Evolutionary conservation across 1,140 invertebrate genomes (phyloP), one percentile per base, ranked within the genome.

Genomic region (Drosophila aff.): DNA sequence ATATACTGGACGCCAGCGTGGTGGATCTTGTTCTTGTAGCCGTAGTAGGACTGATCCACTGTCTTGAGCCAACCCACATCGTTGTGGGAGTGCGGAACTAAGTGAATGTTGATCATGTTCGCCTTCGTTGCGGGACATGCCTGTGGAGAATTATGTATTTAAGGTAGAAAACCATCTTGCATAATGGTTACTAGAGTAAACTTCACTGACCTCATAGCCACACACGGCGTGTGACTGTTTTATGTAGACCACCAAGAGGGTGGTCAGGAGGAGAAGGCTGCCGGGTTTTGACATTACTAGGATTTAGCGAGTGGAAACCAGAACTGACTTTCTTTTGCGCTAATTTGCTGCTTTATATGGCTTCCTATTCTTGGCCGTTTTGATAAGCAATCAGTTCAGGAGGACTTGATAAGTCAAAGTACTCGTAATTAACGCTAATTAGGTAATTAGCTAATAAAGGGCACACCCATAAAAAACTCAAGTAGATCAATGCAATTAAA

Each of bases 11-110:
- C 97, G 1, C 96, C 97, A n/a, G 96, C 97, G 49, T 95, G 94
- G 89, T 97, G 97, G 9, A 96, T 96, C 2, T 87, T 92, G 16
- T 95, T 94, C 21, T 94, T 79, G 95, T 95, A 95, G 82, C 97
- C 97, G 93, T 96, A 97, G 83, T 96, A 99, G 93, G 98, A 99
- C 89, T 99, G 97, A 93, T 98, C 97, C 0, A 98, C 96, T 0
- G 98, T 98, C 93, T 98, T 98, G 2, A 98, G 92, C 98, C 98
- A 99, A 13, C 98, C 98, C 1, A 98, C 97, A 93, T 99, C 98
- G 90, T 98, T 97, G 85, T 99, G 98, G 3, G 96, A 96, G 81
- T 97, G 96, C 0, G 97, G 93, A 0, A 98, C 95, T 9, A 98
- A 92, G 87, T 98, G 97, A 7, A 98, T 96, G 91, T 98, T 98